Evolutionary conservation across 2,113 vertebrate species (phyloP), one percentile per base, ranked within the genome.

Genomic region (Elachura formosa): DNA sequence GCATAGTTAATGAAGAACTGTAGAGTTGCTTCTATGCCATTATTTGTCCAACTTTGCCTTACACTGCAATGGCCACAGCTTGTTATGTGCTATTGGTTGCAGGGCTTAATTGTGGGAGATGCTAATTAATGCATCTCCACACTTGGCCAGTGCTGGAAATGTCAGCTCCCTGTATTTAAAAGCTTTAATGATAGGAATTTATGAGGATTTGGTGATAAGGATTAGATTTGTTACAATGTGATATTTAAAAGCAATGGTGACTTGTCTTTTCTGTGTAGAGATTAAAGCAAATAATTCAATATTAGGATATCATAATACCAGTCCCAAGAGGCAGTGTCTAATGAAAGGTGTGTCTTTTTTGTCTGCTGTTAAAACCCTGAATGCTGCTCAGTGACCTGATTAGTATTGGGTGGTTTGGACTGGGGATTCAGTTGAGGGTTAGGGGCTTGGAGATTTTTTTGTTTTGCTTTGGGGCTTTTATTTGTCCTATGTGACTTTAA

Each of bases 401-500:
- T 63, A 58, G 4, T 59, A 24, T 64, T 51, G 85, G 6, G 7
- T 49, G 24, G 20, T 61, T 46, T 34, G 31, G 19, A 10, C 11
- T n/a, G 13, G 29, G 5, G 8, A 1, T 26, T 73, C 4, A 10
- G 1, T 9, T 71, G 22, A 20, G 22, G 9, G 0, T 24, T 54
- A 36, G 22, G 3, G 18, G 3, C 19, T 58, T 51, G 34, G 23
- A 22, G 0, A 22, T 16, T 61, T 9, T 58, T 54, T 31, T 43
- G 22, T 26, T 26, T 54, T 21, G 40, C 12, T 69, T 31, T 31
- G n/a, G 11, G 4, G 1, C 23, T n/a, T 43, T 26, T 26, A 20
- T 34, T 59, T 45, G 24, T 40, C 10, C 14, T 54, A 0, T 48
- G 13, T 87, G 64, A 68, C 19, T 77, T 77, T 15, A 76, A 16